Percentiles rank a stretch among this genome's conserved stretches.
Evolutionary conservation across 2,113 vertebrate species (phyloP).

Genomic region (Merops nubicus): DNA sequence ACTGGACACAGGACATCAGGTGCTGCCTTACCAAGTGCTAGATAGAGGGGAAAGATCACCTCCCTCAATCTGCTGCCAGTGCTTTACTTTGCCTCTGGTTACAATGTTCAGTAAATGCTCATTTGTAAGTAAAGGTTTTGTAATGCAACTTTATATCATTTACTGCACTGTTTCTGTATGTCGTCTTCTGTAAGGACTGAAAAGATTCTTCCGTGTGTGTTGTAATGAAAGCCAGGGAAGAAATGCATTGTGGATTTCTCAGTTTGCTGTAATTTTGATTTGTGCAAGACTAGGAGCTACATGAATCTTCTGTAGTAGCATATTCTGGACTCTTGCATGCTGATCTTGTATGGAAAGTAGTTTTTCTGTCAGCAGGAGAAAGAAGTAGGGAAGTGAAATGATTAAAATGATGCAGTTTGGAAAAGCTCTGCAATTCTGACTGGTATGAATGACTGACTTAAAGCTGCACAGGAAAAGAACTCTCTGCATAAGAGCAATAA

Average conservation of each 20-base stretch:
- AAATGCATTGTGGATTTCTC: not conserved
- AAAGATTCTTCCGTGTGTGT: not conserved
- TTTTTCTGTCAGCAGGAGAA: not conserved
- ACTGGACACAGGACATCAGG: not conserved
- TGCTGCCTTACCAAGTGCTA: not conserved
- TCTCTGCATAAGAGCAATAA: too few relatives aligned
- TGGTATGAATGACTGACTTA: not conserved
- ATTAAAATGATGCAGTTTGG: not conserved
- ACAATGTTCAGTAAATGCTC: not conserved
- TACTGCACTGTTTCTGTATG: not conserved
- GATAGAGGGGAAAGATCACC: not conserved
- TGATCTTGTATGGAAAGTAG: not conserved
- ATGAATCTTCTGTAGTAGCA: not conserved
- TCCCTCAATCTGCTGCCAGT: not conserved
- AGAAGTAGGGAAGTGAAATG: not conserved
- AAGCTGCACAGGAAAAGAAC: not conserved
- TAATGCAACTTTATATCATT: not conserved
- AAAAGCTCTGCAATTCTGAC: not conserved
- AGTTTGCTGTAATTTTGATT: not conserved
- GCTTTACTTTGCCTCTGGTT: not conserved
- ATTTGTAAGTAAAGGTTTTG: not conserved
- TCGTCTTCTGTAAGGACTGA: not conserved
- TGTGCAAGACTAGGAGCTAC: not conserved
- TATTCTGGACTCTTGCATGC: not conserved
- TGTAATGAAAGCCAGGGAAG: not conserved